These are phyloP conservation scores for Aplysia californica DNA, from an alignment of 1,140 invertebrate genomes.

Conservation along the genomic window DNA sequence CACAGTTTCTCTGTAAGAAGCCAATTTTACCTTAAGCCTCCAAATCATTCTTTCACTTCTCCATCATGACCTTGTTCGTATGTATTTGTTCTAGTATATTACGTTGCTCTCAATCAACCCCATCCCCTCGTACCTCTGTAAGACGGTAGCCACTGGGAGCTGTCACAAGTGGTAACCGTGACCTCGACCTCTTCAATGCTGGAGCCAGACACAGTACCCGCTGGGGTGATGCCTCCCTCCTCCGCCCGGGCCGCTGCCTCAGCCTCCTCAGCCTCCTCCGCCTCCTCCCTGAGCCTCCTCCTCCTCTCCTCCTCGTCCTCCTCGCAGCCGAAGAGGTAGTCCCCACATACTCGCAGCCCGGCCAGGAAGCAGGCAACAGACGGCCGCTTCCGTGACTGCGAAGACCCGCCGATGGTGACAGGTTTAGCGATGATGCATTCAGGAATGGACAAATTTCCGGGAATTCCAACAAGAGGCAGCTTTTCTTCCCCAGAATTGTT, in stretches of 20 bases:
- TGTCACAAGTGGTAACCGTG: neutral
- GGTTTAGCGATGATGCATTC: no score
- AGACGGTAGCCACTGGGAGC: neutral
- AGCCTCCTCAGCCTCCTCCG: neutral
- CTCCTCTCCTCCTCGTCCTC: no score
- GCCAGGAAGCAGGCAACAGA: neutral
- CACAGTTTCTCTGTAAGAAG: no score
- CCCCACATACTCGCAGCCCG: neutral
- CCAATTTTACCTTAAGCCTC: no score
- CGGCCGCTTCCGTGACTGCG: neutral
- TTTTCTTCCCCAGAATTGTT: no score
- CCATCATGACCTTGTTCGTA: no score
- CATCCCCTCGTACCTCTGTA: conserved; percentile 11
- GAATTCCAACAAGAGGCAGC: no score
- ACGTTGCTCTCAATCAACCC: no score
- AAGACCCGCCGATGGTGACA: conserved; percentile 1
- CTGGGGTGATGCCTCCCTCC: neutral
- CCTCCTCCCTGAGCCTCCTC: neutral
- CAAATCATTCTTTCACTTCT: no score
- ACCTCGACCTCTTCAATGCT: neutral
- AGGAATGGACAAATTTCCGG: no score
- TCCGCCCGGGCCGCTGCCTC: neutral
- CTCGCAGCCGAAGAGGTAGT: conserved; percentile 2
- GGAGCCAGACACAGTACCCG: neutral
- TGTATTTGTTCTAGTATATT: no score